Evolutionary conservation across 2,113 vertebrate species (phyloP).

Genomic region (Hystrix brachyura): DNA sequence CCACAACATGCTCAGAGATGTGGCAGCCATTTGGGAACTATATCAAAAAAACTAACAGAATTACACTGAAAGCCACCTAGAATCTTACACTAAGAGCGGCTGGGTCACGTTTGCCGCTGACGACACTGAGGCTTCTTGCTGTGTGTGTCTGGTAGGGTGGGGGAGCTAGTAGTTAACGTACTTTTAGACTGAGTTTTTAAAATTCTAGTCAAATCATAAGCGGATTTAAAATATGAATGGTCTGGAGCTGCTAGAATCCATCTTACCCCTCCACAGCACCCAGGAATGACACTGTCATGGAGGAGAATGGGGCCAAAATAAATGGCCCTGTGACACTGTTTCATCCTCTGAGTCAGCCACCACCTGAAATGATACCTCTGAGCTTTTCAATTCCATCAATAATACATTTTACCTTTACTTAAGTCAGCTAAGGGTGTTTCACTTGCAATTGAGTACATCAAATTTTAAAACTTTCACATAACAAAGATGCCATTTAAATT

Average conservation of each 20-base stretch:
- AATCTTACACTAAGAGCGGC: background rate
- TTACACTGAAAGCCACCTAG: background rate
- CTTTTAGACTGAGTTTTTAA: background rate
- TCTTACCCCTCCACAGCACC: background rate
- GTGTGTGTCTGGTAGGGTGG: background rate
- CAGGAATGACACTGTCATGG: background rate
- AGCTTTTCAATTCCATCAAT: background rate
- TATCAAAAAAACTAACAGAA: background rate
- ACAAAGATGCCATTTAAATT: background rate
- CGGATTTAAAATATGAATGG: background rate
- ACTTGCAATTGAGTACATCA: background rate
- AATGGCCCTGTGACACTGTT: background rate
- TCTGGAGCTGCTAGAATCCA: background rate
- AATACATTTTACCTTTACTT: background rate
- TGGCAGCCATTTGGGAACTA: background rate
- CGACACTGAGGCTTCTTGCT: background rate
- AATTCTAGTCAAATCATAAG: background rate
- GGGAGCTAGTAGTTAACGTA: background rate
- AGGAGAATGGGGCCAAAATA: background rate
- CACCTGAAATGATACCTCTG: background rate
- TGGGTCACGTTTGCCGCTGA: background rate
- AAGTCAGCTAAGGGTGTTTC: background rate
- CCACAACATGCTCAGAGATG: background rate
- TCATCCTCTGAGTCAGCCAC: background rate
- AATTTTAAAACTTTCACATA: conserved; percentile 23